Evolutionary conservation across 2,888 invertebrate species (phyloP).

Genomic region (Auanema sp.): DNA sequence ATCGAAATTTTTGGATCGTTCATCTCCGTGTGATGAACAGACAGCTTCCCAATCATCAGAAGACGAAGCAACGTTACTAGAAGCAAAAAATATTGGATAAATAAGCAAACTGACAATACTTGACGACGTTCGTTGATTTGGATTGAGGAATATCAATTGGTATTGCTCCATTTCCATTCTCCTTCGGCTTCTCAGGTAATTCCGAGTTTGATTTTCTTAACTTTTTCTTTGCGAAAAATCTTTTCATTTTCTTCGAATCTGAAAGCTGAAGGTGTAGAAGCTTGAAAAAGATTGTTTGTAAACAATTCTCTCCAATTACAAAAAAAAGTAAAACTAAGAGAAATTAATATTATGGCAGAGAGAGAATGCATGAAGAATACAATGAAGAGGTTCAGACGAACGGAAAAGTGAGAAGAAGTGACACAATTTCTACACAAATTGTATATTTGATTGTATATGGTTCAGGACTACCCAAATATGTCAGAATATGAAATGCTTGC

Average conservation of each 20-base stretch:
- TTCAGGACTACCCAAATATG: too few species aligned
- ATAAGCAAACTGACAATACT: too few species aligned
- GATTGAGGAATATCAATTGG: conserved; percentile 35
- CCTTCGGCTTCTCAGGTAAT: conserved; percentile 31
- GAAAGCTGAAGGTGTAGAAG: too few species aligned
- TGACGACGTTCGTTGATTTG: conserved; percentile 41
- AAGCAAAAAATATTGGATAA: conserved; percentile 15
- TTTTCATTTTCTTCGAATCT: conserved; percentile 26
- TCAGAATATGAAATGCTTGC: too few species aligned
- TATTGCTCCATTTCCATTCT: conserved; percentile 18
- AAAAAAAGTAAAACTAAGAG: conserved; percentile 1
- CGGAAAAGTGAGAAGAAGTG: too few species aligned
- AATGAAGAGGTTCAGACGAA: too few species aligned
- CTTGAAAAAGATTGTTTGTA: neutral
- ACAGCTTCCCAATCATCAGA: conserved; percentile 49
- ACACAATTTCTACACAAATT: too few species aligned
- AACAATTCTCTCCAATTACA: neutral
- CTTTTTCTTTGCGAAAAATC: conserved; percentile 47
- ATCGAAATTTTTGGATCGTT: conserved; percentile 48
- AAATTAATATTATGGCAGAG: neutral
- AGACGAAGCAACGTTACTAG: conserved; percentile 39
- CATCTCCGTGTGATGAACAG: conserved; percentile 48
- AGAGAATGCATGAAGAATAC: too few species aligned
- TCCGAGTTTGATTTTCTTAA: conserved; percentile 48
- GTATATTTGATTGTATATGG: too few species aligned